phyloP scores from a whole-genome alignment of 2,113 vertebrate genomes.

The Melanostigma gelatinosum region DNA sequence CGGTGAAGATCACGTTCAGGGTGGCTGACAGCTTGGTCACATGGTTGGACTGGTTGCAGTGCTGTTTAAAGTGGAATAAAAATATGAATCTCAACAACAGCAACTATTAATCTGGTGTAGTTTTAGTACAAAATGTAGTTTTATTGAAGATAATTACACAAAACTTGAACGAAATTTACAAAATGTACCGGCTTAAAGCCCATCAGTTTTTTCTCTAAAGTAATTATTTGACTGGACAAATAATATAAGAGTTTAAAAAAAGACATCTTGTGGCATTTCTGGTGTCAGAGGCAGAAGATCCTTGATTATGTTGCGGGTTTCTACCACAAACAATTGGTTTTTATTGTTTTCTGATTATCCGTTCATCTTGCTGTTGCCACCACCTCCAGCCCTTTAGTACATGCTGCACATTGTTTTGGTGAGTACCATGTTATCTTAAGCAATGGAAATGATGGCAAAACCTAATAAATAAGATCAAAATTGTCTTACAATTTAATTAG shows the following conservation, averaged over 20 bases:
- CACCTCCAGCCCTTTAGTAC: neutral
- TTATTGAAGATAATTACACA: neutral
- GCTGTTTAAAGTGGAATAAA: constrained; percentile 76
- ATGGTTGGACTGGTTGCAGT: constrained; percentile 93
- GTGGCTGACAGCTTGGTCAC: constrained; percentile 93
- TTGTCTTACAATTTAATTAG: neutral
- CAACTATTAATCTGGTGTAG: neutral
- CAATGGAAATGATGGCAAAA: neutral
- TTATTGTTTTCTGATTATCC: neutral
- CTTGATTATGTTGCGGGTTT: neutral
- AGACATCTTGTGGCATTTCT: neutral
- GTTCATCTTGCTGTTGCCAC: neutral
- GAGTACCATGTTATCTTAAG: neutral
- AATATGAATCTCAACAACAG: neutral
- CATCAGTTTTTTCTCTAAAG: neutral
- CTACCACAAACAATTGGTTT: neutral
- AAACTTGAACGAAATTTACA: neutral
- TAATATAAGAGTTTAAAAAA: neutral
- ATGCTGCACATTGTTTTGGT: neutral
- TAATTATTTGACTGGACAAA: neutral
- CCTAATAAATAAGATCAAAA: neutral
- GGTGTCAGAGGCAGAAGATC: neutral
- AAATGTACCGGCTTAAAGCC: neutral
- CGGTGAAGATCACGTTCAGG: constrained; percentile 94
- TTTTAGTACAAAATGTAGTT: neutral